Percentiles rank a stretch among this genome's conserved stretches.
phyloP scores from a whole-genome alignment of 2,113 vertebrate species.

The human region DNA sequence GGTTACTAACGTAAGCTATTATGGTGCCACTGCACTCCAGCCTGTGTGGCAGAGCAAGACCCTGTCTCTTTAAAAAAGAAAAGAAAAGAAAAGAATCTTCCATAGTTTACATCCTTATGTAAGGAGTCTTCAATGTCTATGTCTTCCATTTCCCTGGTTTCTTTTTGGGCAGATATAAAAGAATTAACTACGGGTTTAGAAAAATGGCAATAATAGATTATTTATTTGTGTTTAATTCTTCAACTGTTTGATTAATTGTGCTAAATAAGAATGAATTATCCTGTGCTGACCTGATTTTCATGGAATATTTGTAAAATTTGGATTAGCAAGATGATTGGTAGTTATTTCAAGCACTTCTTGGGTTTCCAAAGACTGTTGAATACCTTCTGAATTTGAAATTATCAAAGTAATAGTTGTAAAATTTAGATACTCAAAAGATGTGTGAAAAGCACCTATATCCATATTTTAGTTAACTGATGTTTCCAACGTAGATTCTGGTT shows the following conservation, averaged over 20 bases:
- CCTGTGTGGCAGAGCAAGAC: too few relatives aligned
- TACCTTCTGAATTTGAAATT: conserved; percentile 69
- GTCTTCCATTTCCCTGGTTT: conserved; percentile 70
- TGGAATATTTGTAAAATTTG: conserved; percentile 55
- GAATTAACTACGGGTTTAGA: conserved; percentile 70
- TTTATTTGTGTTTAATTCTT: conserved; percentile 79
- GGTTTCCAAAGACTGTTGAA: conserved; percentile 76
- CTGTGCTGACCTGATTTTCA: conserved; percentile 77
- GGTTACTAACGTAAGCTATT: too few relatives aligned
- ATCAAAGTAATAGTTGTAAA: conserved; percentile 78
- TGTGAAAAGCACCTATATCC: conserved; percentile 49
- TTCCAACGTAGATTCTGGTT: conserved; percentile 63
- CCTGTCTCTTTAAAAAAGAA: too few relatives aligned
- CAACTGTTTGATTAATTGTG: conserved; percentile 81
- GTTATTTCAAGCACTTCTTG: conserved; percentile 60
- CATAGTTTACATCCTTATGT: conserved; percentile 34
- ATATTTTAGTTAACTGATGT: conserved; percentile 65
- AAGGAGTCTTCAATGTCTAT: conserved; percentile 59
- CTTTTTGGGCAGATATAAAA: conserved; percentile 68
- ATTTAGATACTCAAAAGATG: conserved; percentile 66
- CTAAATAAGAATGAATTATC: conserved; percentile 81
- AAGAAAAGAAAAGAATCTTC: background rate
- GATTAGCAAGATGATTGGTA: conserved; percentile 71
- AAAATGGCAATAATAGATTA: conserved; percentile 84
- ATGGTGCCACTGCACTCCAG: too few relatives aligned